These are phyloP conservation scores for Arrhamphus sclerolepis DNA, from an alignment of 2,797 vertebrate genomes.

Conservation along the genomic window DNA sequence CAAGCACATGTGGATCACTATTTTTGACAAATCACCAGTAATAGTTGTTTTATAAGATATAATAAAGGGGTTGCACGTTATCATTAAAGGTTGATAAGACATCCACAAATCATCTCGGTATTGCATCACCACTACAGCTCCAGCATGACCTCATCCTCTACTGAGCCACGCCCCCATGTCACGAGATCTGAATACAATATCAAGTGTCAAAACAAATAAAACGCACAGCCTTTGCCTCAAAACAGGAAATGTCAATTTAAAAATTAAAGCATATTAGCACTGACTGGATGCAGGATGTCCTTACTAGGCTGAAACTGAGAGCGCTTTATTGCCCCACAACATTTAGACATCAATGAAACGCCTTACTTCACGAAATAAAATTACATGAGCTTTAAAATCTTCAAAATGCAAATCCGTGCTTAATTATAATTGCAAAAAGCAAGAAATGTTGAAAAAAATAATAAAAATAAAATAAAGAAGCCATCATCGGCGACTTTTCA, in stretches of 20 bases:
- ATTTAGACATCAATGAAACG: no score
- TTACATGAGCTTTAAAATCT: no score
- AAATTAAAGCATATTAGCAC: not conserved
- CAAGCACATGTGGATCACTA: not conserved
- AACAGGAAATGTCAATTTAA: no score
- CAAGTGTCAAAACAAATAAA: constrained; percentile 66
- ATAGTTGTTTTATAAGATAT: not conserved
- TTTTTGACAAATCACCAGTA: not conserved
- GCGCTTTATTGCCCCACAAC: no score
- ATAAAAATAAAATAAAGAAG: not conserved
- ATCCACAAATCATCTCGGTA: constrained; percentile 11
- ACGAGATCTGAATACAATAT: constrained; percentile 31
- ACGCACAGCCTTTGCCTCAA: not conserved
- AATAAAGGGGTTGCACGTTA: not conserved
- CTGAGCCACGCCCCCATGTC: constrained; percentile 65
- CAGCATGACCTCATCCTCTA: constrained; percentile 62
- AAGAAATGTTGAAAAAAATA: not conserved
- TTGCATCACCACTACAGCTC: constrained; percentile 61
- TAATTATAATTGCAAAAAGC: constrained; percentile 3
- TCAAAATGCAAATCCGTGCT: no score
- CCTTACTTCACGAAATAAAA: no score
- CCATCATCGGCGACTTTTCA: no score
- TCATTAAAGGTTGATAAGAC: not conserved
- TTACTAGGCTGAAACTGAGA: no score
- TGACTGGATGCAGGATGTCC: no score